Base-by-base conservation (phyloP, 37 sponge, comb jelly and placozoan species). In the Trichoplax adhaerens region DNA sequence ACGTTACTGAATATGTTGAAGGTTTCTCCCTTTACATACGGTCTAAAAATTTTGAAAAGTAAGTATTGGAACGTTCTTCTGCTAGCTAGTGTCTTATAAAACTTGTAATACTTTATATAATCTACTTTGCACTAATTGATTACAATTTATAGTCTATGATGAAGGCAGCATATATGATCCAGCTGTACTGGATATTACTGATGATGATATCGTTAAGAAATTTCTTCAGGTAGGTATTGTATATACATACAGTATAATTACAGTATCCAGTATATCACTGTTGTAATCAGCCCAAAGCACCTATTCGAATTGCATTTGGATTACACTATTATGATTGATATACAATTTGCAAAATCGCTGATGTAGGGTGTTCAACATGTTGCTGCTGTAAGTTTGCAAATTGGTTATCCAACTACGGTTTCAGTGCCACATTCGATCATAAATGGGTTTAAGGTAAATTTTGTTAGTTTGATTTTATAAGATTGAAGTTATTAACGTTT, bases 1-100 rank as follows among this genome's bases (percentile, higher is more conserved):
- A 84, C 98, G 68, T 85, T 96, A 3, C 93, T 96, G 52, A 78
- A 86, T 68, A 96, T 96, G 98, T 88, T 96, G 85, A 91, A 96
- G 74, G 89, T 96, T 57, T 81, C 64, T 76, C 98, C 98, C 50
- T 96, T 96, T 81, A 74, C 82, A 1, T 96, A 96, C 62, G 92
- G 98, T 56, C 83, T 96, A 48, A 74, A 74, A 55, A 81, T 91
- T 5, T 8, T 59, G 58, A 82, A 84, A 72, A 79, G 88, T 83
- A 56, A 8, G 71, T 0, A 5, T 2, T 4, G n/a, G 5, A 29
- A 29, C 29, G 29, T 29, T 29, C 29, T 29, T 29, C 29, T 29
- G 29, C 29, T 29, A 29, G 29, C 29, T 29, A 29, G 29, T 29
- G 29, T 29, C 29, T 29, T 29, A 29, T 29, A 29, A 29, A 29